phyloP scores from a whole-genome alignment of 1,140 invertebrate species.

The Aphelenchoides fujianensis region DNA sequence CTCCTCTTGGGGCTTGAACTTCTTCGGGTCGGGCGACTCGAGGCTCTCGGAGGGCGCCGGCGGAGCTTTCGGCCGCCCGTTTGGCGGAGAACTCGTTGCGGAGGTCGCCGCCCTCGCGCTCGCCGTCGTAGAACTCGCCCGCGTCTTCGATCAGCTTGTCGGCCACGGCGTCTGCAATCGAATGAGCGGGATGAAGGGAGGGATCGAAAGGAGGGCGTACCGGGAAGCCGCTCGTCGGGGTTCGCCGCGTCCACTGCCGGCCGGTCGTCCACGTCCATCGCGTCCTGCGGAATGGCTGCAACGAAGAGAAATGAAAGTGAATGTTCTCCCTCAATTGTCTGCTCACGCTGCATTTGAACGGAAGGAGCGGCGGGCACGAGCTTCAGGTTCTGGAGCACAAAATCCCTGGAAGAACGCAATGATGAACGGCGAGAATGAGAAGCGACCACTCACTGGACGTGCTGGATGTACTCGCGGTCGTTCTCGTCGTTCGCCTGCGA shows the following conservation, averaged over 20 bases:
- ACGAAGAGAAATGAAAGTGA: too few relatives aligned
- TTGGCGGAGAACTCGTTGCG: constrained; percentile 32
- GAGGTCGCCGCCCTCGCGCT: constrained; percentile 64
- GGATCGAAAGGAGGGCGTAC: constrained; percentile 45
- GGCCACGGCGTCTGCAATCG: constrained; percentile 72
- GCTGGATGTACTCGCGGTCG: constrained; percentile 88
- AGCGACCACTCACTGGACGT: constrained; percentile 38
- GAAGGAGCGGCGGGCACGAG: constrained; percentile 96
- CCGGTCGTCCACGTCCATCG: constrained; percentile 63
- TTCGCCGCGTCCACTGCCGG: constrained; percentile 43
- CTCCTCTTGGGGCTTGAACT: constrained; percentile 4
- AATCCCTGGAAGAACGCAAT: constrained; percentile 91
- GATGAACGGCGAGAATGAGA: too few relatives aligned
- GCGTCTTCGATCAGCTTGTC: constrained; percentile 92
- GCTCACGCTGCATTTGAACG: constrained; percentile 83
- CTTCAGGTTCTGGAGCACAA: constrained; percentile 86
- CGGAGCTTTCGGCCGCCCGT: too few relatives aligned
- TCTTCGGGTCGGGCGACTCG: neutral
- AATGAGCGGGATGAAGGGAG: too few relatives aligned
- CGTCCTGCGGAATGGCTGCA: constrained; percentile 81
- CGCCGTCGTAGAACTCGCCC: constrained; percentile 93
- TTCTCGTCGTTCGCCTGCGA: constrained; percentile 99
- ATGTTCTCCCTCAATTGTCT: too few relatives aligned
- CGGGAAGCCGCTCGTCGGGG: constrained; percentile 50
- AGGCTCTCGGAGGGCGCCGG: neutral